Base-by-base conservation (phyloP, 2,113 vertebrate species). In the Artemisiospiza belli region DNA sequence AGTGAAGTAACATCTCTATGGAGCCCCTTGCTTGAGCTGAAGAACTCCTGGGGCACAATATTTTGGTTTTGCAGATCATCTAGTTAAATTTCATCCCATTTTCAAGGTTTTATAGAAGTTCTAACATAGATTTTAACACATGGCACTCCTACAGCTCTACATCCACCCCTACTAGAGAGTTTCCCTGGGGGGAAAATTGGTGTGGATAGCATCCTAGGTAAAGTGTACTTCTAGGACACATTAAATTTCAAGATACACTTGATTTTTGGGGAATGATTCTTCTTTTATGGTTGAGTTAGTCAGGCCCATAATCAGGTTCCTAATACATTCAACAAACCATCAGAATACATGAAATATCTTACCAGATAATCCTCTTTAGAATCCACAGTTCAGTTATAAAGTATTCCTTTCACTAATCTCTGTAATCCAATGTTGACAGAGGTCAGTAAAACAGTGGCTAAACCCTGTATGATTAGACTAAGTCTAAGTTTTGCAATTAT, bases 351-450 rank as follows among this genome's bases (percentile, higher is more conserved):
- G 95, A 96, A 97, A 97, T 96, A 94, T 94, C 66, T 95, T 94
- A 91, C 67, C 44, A 94, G 86, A 96, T 97, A 97, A 97, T 97
- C 96, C 93, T 89, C 91, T 97, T 96, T 96, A 61, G 83, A 98
- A 98, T 96, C 83, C 94, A 94, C 70, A 94, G 75, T 96, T 97
- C 88, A 90, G 89, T 81, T 97, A 96, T 97, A 97, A 97, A 97
- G 95, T 95, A 95, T 95, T 97, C 86, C 64, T 94, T 94, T 94
- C 70, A 92, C 90, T 97, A 97, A 97, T 96, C 95, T 97, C 92
- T 92, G 33, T 97, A 97, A 97, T 97, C 87, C 83, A 97, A 77
- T 78, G 81, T 91, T 96, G 86, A 94, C 96, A 92, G 80, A 97
- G 94, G 95, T 97, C 95, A 95, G 62, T 92, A 97, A 97, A 98